A percentile compares a stretch with the other conserved stretches of the same genome.
These are phyloP conservation scores for Leistus spinibarbis DNA, from an alignment of 2,888 invertebrate species.

Conservation along the genomic window DNA sequence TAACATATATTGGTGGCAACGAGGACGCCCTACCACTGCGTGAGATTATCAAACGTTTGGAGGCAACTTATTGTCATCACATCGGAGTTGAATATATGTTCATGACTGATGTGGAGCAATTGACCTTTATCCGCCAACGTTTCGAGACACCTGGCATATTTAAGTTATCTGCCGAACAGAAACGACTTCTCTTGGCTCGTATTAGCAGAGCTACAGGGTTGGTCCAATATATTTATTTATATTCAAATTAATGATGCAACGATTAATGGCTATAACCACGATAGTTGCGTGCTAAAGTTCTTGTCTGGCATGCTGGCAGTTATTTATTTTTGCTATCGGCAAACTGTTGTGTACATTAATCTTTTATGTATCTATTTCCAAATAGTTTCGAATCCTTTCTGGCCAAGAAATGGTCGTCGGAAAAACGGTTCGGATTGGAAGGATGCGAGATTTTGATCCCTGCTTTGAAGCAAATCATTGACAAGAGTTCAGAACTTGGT, in stretches of 20 bases:
- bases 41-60: conserved; percentile 90
- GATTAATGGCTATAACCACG: too few species aligned
- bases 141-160: background rate
- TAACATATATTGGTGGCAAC: conserved; percentile 96
- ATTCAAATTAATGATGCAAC: too few species aligned
- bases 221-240: conserved; percentile 50
- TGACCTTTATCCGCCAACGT: background rate
- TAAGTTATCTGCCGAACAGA: background rate
- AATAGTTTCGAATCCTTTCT: background rate
- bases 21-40: conserved; percentile 88
- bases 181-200: background rate
- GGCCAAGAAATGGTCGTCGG: background rate
- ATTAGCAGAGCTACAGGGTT: conserved; percentile 80
- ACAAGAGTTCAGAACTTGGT: conserved; percentile 47
- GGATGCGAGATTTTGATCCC: background rate
- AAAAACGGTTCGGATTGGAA: background rate
- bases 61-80: conserved; percentile 91
- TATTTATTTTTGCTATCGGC: background rate
- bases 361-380: too few species aligned
- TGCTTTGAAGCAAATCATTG: background rate
- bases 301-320: background rate
- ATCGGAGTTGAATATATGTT: background rate
- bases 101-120: background rate
- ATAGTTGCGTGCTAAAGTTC: background rate
- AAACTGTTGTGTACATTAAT: too few species aligned